Conservation (phyloP, 1,140 invertebrate genomes). For the Aradophagus sp. region DNA sequence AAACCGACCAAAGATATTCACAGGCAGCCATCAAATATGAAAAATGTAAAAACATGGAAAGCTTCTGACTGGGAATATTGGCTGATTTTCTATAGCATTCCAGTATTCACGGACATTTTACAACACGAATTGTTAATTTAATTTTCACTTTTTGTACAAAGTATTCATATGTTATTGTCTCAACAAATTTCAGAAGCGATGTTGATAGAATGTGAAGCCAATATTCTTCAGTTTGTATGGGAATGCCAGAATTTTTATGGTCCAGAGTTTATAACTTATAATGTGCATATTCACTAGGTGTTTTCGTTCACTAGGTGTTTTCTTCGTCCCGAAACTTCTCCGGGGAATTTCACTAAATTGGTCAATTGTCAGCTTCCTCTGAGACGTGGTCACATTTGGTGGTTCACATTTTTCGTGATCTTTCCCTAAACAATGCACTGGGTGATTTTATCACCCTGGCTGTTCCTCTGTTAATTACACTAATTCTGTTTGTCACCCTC, state of each 20-base stretch:
- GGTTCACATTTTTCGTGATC: too few relatives aligned
- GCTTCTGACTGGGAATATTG: conserved; percentile 41
- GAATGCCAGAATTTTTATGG: conserved; percentile 25
- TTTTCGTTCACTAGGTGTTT: too few relatives aligned
- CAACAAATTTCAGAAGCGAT: conserved; percentile 10
- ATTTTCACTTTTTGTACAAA: conserved; percentile 15
- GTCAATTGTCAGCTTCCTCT: too few relatives aligned
- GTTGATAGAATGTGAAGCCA: conserved; percentile 18
- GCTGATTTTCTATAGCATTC: conserved; percentile 29
- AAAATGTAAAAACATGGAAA: conserved; percentile 23
- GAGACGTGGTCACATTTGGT: too few relatives aligned
- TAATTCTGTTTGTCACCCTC: too few relatives aligned
- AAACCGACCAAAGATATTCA: conserved; percentile 30
- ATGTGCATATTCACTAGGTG: conserved; percentile 41
- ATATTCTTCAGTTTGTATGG: conserved; percentile 29
- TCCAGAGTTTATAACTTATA: conserved; percentile 31
- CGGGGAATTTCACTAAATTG: too few relatives aligned
- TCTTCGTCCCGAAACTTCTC: too few relatives aligned
- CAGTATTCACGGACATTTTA: conserved; percentile 7
- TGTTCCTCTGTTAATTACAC: too few relatives aligned
- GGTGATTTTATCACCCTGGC: too few relatives aligned
- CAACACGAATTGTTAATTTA: conserved; percentile 11
- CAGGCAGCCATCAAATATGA: conserved; percentile 9
- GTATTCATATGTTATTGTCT: conserved; percentile 21
- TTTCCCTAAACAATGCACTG: too few relatives aligned